Base-by-base conservation (phyloP, 2,888 invertebrate genomes). In the Coelopa pilipes region DNA sequence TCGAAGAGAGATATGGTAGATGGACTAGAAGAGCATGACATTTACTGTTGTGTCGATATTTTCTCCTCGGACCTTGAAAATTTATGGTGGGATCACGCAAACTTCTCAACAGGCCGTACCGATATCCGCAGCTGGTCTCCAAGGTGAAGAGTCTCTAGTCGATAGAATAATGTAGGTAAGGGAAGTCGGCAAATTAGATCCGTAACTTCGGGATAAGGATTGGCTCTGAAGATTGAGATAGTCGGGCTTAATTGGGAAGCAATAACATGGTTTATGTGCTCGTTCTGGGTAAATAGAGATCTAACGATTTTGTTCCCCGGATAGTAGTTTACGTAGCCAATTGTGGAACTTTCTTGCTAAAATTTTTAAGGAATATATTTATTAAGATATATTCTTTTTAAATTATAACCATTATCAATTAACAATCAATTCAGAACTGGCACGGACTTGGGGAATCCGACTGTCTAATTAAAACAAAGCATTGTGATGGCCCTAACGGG, bases 121-220 rank as follows among this genome's bases (percentile, higher is more conserved):
- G 89, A 91, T 75, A 91, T 90, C 91, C 91, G 91, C 91, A 92
- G 90, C 92, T 92, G 92, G 92, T 92, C 91, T 92, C 91, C 91
- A 90, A 92, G 91, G 91, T 91, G 88, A 90, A 89, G 88, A 90
- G 90, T 90, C 90, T 91, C 90, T 90, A 89, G 90, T 90, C 60
- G 72, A 72, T 72, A 72, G 53, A 71, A 62, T 50, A 70, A 71
- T 71, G 71, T 71, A 71, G 65, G 72, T 46, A 65, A 72, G 66
- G 57, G 72, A 72, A 72, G 65, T 72, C 66, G 59, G 59, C 59
- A 59, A 66, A 21, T 49, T 66, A 50, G 66, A 66, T 66, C 91
- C 91, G 90, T 91, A 91, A 90, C 89, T 90, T 92, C 91, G 91
- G 92, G 91, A 90, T 50, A 50, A 50, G 50, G 66, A 66, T 90